A percentile compares a stretch with the other conserved stretches of the same genome.
Conservation (phyloP, 2,888 invertebrate genomes). For the Callimorpha dominula region DNA sequence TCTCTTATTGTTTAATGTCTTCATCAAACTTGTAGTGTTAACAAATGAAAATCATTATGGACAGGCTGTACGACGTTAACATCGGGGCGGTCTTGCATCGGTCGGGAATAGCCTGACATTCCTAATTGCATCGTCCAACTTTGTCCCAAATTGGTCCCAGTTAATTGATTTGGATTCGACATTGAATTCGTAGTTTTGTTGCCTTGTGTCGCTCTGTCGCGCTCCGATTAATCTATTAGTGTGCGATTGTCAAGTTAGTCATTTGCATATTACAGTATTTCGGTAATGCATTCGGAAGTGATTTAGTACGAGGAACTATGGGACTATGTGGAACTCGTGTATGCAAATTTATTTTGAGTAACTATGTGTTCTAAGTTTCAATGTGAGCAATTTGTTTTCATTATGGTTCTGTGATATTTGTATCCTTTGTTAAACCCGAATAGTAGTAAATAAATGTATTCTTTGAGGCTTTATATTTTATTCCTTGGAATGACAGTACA, state of each 20-base stretch:
- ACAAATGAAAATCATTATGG: conserved; percentile 46
- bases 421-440: neutral
- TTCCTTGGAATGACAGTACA: neutral
- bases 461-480: neutral
- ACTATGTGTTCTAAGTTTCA: neutral
- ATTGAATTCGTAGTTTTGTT: conserved; percentile 60
- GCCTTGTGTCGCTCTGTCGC: conserved; percentile 53
- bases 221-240: conserved; percentile 61
- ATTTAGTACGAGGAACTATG: conserved; percentile 15
- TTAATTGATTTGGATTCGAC: conserved; percentile 78
- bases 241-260: conserved; percentile 52
- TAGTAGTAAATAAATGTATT: neutral
- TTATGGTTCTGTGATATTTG: neutral
- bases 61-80: conserved; percentile 45
- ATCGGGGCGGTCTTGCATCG: conserved; percentile 46
- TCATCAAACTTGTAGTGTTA: conserved; percentile 11
- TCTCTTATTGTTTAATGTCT: conserved; percentile 2
- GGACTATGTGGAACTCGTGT: neutral
- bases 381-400: neutral
- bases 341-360: neutral
- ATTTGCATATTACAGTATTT: conserved; percentile 52
- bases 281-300: conserved; percentile 32
- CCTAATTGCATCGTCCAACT: conserved; percentile 77
- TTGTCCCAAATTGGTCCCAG: conserved; percentile 74
- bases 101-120: conserved; percentile 50